Conservation (phyloP, 2,888 invertebrate genomes). For the Trichopoda pennipes region DNA sequence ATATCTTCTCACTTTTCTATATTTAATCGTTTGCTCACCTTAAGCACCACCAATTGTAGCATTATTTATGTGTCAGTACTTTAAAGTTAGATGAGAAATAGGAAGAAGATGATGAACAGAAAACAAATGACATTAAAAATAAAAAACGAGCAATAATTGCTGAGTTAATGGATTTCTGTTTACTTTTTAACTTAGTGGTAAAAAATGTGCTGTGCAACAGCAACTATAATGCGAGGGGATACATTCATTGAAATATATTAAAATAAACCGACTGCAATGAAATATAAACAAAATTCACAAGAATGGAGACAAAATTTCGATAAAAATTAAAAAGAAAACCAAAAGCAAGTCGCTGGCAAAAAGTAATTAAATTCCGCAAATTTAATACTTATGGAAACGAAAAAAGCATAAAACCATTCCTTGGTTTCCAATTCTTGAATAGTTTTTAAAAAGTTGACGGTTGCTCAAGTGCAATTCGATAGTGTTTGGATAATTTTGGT, state of each 20-base stretch:
- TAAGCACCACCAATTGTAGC: constrained; percentile 20
- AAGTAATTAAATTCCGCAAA: constrained; percentile 61
- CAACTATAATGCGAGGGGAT: not conserved
- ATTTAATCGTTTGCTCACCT: not conserved
- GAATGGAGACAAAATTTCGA: constrained; percentile 24
- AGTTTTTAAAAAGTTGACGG: too few species aligned
- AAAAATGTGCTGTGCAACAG: constrained; percentile 55
- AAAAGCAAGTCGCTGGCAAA: constrained; percentile 44
- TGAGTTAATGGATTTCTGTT: constrained; percentile 79
- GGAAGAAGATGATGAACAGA: constrained; percentile 12
- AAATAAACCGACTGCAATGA: constrained; percentile 31
- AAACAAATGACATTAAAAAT: constrained; percentile 25
- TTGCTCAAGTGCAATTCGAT: too few species aligned
- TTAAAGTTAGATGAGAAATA: constrained; percentile 38
- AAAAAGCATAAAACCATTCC: not conserved
- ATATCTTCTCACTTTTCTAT: not conserved
- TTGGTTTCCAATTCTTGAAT: too few species aligned
- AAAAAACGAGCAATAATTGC: constrained; percentile 74
- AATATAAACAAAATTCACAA: constrained; percentile 19
- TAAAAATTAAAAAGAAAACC: constrained; percentile 26
- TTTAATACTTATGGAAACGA: constrained; percentile 42
- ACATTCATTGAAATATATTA: constrained; percentile 26
- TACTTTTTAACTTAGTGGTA: constrained; percentile 77
- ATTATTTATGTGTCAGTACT: constrained; percentile 49
- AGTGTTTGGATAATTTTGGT: too few species aligned